phyloP scores from a whole-genome alignment of 2,888 invertebrate species.

The Linnaemya vulpina region DNA sequence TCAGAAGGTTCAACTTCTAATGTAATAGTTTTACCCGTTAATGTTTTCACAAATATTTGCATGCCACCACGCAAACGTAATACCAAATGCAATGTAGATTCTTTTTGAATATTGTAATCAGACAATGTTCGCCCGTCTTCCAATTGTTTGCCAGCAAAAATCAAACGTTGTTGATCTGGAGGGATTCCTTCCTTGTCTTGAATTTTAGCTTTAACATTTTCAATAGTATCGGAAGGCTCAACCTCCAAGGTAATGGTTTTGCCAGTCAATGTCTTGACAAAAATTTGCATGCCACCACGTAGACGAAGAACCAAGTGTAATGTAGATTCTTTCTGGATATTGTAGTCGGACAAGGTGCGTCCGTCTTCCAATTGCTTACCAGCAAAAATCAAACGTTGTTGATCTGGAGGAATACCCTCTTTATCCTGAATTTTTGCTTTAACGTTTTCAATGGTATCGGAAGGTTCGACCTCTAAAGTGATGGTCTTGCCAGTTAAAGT shows the following conservation, averaged over 20 bases:
- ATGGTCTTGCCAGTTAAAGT: constrained; percentile 80
- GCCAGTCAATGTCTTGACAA: constrained; percentile 73
- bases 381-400: constrained; percentile 79
- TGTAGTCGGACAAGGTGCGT: constrained; percentile 76
- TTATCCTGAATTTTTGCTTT: constrained; percentile 79
- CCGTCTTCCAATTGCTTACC: constrained; percentile 79
- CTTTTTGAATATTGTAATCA: constrained; percentile 74
- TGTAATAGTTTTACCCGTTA: constrained; percentile 79
- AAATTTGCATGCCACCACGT: constrained; percentile 73
- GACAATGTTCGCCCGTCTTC: constrained; percentile 74
- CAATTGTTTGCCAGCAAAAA: constrained; percentile 73
- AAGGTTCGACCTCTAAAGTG: constrained; percentile 78
- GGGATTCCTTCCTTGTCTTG: constrained; percentile 74
- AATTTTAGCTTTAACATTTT: constrained; percentile 74
- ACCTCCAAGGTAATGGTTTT: constrained; percentile 74
- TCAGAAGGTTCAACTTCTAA: constrained; percentile 79
- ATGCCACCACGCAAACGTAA: constrained; percentile 87
- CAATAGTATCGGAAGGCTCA: constrained; percentile 74
- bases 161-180: constrained; percentile 74
- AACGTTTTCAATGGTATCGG: constrained; percentile 75
- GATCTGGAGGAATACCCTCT: constrained; percentile 80
- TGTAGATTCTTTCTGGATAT: constrained; percentile 73
- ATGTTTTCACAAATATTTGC: constrained; percentile 75
- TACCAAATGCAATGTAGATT: constrained; percentile 73
- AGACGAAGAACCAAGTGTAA: constrained; percentile 73